Percentiles rank a stretch among this genome's conserved stretches.
Conservation (phyloP, 2,113 vertebrate genomes). For the Danio rerio region DNA sequence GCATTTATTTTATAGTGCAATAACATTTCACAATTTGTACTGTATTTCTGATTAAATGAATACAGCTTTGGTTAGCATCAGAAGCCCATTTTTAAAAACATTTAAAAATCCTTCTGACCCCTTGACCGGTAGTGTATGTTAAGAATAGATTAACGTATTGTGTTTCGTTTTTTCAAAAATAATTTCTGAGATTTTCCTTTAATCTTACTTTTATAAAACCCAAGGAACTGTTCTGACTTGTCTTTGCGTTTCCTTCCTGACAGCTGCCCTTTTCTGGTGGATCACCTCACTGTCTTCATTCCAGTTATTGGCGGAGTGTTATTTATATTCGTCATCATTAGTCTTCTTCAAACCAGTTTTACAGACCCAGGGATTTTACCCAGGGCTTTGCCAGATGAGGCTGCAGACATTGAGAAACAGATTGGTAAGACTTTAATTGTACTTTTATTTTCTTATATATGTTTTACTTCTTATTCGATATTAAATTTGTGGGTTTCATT, state of each 20-base stretch:
- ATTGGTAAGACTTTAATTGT: conserved; percentile 81
- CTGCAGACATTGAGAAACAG: conserved; percentile 89
- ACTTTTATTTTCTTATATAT: neutral
- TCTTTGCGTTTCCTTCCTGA: neutral
- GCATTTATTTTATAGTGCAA: too few relatives aligned
- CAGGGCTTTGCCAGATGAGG: conserved; percentile 90
- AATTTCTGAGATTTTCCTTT: too few relatives aligned
- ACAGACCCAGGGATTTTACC: conserved; percentile 95
- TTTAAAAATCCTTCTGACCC: too few relatives aligned
- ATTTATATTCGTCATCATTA: conserved; percentile 89
- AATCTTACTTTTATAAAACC: too few relatives aligned
- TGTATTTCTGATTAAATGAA: too few relatives aligned
- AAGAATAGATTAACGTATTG: too few relatives aligned
- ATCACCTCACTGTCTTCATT: conserved; percentile 87
- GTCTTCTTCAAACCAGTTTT: conserved; percentile 92
- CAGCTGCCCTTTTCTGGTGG: conserved; percentile 93
- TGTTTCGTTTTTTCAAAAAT: too few relatives aligned
- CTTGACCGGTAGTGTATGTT: too few relatives aligned
- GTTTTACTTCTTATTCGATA: neutral
- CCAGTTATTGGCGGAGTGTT: conserved; percentile 89
- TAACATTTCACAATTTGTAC: too few relatives aligned
- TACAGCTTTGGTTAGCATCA: too few relatives aligned
- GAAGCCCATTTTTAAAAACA: too few relatives aligned
- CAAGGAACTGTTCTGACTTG: neutral
- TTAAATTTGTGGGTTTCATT: conserved; percentile 46